A percentile compares a stretch with the other conserved stretches of the same genome.
These are phyloP conservation scores for Vimba vimba DNA, from an alignment of 2,113 vertebrate genomes.

Conservation along the genomic window DNA sequence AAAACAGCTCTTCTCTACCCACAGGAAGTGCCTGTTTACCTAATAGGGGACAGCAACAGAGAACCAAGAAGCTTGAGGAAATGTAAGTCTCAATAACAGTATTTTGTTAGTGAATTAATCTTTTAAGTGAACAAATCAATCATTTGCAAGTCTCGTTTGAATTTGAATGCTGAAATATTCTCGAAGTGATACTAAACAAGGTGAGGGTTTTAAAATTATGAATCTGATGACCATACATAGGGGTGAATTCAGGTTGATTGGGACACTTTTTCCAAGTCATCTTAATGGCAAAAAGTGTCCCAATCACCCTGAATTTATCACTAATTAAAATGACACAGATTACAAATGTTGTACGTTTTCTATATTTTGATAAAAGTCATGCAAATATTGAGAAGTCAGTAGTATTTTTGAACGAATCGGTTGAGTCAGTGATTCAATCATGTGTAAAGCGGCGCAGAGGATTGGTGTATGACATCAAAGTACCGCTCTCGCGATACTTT, in stretches of 20 bases:
- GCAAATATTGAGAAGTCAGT: not conserved
- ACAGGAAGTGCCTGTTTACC: conserved; percentile 75
- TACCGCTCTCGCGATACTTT: too few relatives aligned
- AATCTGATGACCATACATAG: not conserved
- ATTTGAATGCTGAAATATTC: not conserved
- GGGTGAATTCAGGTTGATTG: too few relatives aligned
- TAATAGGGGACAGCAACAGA: conserved; percentile 69
- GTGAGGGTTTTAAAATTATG: not conserved
- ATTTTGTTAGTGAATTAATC: not conserved
- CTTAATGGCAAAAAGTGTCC: too few relatives aligned
- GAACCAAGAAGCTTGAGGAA: conserved; percentile 77
- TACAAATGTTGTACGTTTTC: not conserved
- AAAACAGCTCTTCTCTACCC: conserved; percentile 11
- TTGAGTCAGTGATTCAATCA: not conserved
- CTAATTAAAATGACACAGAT: not conserved
- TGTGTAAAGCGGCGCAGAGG: too few relatives aligned
- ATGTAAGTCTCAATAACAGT: conserved; percentile 62
- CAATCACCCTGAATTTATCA: too few relatives aligned
- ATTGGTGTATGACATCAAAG: too few relatives aligned
- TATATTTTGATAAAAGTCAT: not conserved
- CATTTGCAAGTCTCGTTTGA: not conserved
- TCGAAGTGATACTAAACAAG: too few relatives aligned
- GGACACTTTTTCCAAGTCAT: too few relatives aligned
- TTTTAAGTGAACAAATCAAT: not conserved
- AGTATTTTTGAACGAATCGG: not conserved